Evolutionary conservation across 2,113 vertebrate species (phyloP).

Genomic region (Artemisiospiza belli): DNA sequence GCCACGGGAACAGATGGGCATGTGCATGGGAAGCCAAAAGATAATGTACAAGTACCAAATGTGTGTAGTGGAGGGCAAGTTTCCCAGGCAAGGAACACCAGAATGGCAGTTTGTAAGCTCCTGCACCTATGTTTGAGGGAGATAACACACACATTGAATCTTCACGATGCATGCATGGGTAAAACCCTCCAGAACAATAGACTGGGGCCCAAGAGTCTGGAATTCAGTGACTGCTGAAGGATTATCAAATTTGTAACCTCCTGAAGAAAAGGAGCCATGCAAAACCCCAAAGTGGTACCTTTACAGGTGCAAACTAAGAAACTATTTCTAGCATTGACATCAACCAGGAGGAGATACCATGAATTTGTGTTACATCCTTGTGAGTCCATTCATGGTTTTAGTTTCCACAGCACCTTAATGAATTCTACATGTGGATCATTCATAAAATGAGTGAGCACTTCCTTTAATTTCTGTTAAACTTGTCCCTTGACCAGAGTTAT

Average conservation of each 20-base stretch:
- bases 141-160: not conserved
- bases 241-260: not conserved
- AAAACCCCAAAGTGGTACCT: not conserved
- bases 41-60: conserved; percentile 74
- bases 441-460: not conserved
- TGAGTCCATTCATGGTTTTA: not conserved
- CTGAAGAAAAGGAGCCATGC: not conserved
- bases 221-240: not conserved
- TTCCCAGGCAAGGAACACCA: conserved; percentile 63
- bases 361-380: not conserved
- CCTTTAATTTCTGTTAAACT: not conserved
- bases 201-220: not conserved
- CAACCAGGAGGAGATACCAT: not conserved
- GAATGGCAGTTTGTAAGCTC: conserved; percentile 30
- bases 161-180: not conserved
- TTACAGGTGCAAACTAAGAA: not conserved
- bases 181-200: not conserved
- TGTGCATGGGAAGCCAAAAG: conserved; percentile 67
- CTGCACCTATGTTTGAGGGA: conserved; percentile 53
- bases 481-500: not conserved
- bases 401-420: not conserved
- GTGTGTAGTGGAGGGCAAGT: conserved; percentile 65
- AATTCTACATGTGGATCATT: not conserved
- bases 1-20: conserved; percentile 72
- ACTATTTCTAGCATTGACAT: not conserved